Base-by-base conservation (phyloP, 2,888 invertebrate species). In the Ephialtes manifestator region DNA sequence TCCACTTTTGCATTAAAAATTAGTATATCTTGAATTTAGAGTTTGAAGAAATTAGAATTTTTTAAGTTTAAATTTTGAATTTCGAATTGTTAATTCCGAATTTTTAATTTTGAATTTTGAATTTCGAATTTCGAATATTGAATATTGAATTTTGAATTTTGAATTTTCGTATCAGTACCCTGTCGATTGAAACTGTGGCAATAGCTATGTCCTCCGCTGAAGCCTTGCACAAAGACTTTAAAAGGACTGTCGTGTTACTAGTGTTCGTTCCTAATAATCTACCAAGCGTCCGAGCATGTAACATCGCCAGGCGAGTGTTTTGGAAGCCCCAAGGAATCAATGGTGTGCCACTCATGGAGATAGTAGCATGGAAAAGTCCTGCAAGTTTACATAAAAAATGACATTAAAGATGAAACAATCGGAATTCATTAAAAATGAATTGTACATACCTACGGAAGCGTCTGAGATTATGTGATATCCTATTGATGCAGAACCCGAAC, bases 321-420 rank as follows among this genome's bases (percentile, higher is more conserved):
- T 81, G 79, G 75, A 94, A 94, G 58, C 95, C 95, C 95, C 95
- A 95, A n/a, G 93, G 94, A 55, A 94, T 89, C 60, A 95, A 88
- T 13, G 95, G 94, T 0, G 95, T 94, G 0, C 95, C 95, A n/a
- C 95, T 95, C 89, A 95, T 95, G 8, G 95, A 94, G 78, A 96
- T 95, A 0, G 94, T 95, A 93, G 94, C 95, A 85, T 95, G 95
- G 83, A 95, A 96, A 51, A 95, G 90, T 18, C 95, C 95, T 92
- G 58, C 31, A 15, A 43, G 63, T 48, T 84, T 24, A 18, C 0
- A 67, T 15, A 11, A 13, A 35, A 4, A 13, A 39, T 63, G 0
- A 18, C 35, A 71, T 31, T 24, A 15, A 8, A 35, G 4, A 24
- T 24, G 35, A 15, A 5, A 5, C n/a, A 63, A 68, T 31, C n/a